Evolutionary conservation across 1,140 invertebrate genomes (phyloP).

Genomic region (Lepeophtheirus salmonis): DNA sequence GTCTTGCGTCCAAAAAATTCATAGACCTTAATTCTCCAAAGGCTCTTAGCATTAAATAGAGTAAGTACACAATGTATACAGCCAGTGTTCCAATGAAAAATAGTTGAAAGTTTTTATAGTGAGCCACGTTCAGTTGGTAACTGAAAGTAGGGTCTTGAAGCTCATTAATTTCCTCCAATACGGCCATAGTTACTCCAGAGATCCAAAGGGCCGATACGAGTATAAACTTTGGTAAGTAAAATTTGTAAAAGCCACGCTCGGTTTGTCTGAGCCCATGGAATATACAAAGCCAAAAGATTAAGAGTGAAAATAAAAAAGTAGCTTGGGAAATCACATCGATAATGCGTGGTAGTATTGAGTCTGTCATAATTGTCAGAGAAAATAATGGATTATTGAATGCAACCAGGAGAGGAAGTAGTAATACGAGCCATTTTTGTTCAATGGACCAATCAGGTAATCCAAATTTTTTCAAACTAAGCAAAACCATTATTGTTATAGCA

Average conservation of each 20-base stretch:
- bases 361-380: slow-evolving; percentile 66
- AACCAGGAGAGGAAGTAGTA: slow-evolving; percentile 67
- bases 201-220: slow-evolving; percentile 72
- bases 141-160: slow-evolving; percentile 78
- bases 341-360: slow-evolving; percentile 74
- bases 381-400: slow-evolving; percentile 88
- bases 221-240: slow-evolving; percentile 76
- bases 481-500: slow-evolving; percentile 55
- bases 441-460: slow-evolving; percentile 83
- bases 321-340: slow-evolving; percentile 74
- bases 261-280: slow-evolving; percentile 78
- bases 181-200: slow-evolving; percentile 57
- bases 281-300: slow-evolving; percentile 82
- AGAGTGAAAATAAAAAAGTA: slow-evolving; percentile 61
- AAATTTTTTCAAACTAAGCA: slow-evolving; percentile 53
- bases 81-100: slow-evolving; percentile 32
- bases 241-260: slow-evolving; percentile 28
- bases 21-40: slow-evolving; percentile 85
- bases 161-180: slow-evolving; percentile 75
- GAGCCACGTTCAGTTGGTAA: slow-evolving; percentile 62
- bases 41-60: slow-evolving; percentile 62
- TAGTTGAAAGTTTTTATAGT: slow-evolving; percentile 41
- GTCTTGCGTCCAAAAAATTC: slow-evolving; percentile 27
- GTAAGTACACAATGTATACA: slow-evolving; percentile 64
- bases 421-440: slow-evolving; percentile 87